These are phyloP conservation scores for Sebastolobus alascanus DNA, from an alignment of 2,797 vertebrate genomes.

Conservation along the genomic window DNA sequence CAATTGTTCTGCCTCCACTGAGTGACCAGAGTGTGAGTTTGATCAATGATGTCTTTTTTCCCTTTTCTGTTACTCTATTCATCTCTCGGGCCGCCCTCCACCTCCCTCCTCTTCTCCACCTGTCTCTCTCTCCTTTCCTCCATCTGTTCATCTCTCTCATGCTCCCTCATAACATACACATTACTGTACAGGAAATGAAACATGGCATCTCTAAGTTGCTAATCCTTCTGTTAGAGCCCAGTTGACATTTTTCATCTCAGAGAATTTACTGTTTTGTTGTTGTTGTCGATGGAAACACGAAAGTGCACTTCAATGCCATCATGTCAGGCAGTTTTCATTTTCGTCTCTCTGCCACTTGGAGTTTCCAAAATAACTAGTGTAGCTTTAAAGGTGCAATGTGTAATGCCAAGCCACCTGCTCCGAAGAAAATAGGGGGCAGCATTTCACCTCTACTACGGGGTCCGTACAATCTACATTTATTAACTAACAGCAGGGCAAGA, in stretches of 20 bases:
- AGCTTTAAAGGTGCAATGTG: neutral
- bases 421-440: neutral
- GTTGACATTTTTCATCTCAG: constrained; percentile 29
- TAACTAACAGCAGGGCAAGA: neutral
- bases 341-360: neutral
- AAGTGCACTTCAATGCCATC: constrained; percentile 13
- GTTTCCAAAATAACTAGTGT: neutral
- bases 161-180: constrained; percentile 29
- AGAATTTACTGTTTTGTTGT: neutral
- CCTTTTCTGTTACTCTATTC: constrained; percentile 20
- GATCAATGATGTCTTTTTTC: constrained; percentile 37
- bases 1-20: constrained; percentile 95
- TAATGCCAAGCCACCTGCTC: neutral
- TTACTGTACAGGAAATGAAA: constrained; percentile 44
- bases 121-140: constrained; percentile 39
- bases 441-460: neutral
- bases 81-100: constrained; percentile 11
- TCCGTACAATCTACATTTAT: neutral
- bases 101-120: constrained; percentile 40
- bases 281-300: neutral
- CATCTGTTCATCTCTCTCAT: constrained; percentile 45
- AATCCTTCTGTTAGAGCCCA: neutral
- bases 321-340: constrained; percentile 2
- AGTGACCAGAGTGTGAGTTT: constrained; percentile 94
- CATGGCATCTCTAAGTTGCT: constrained; percentile 18